A percentile compares a stretch with the other conserved stretches of the same genome.
These are phyloP conservation scores for Agriotes lineatus DNA, from an alignment of 2,888 invertebrate species.

Conservation along the genomic window DNA sequence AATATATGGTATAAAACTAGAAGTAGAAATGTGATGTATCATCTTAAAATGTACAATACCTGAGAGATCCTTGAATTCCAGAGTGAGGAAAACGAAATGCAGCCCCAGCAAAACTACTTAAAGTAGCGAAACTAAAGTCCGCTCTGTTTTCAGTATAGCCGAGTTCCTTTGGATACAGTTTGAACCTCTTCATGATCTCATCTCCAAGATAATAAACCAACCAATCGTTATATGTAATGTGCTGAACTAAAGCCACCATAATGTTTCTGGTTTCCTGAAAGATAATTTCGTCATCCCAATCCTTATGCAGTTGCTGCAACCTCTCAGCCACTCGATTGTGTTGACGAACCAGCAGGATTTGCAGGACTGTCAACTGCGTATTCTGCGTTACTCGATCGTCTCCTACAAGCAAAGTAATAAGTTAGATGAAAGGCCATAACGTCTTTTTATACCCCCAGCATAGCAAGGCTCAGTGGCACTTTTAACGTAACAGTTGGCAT, in stretches of 20 bases:
- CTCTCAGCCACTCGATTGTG: slow-evolving; percentile 78
- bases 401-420: slow-evolving; percentile 65
- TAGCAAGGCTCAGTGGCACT: slow-evolving; percentile 8
- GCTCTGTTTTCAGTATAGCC: slow-evolving; percentile 62
- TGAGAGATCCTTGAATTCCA: slow-evolving; percentile 37
- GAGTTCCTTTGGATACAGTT: slow-evolving; percentile 65
- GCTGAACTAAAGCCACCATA: slow-evolving; percentile 74
- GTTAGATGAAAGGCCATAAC: too few relatives aligned
- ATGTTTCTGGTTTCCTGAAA: slow-evolving; percentile 79
- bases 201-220: slow-evolving; percentile 75
- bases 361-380: slow-evolving; percentile 76
- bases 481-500: background rate
- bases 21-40: too few relatives aligned
- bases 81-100: slow-evolving; percentile 42
- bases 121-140: slow-evolving; percentile 21
- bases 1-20: too few relatives aligned
- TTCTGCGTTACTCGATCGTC: slow-evolving; percentile 79
- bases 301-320: slow-evolving; percentile 73
- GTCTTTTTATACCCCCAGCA: background rate
- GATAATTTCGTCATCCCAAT: slow-evolving; percentile 75
- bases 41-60: too few relatives aligned
- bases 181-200: slow-evolving; percentile 70
- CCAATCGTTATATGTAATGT: slow-evolving; percentile 81
- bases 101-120: slow-evolving; percentile 37
- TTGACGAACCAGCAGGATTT: slow-evolving; percentile 77